Conservation (phyloP, 1,140 invertebrate species). For the Hycleus phaleratus region DNA sequence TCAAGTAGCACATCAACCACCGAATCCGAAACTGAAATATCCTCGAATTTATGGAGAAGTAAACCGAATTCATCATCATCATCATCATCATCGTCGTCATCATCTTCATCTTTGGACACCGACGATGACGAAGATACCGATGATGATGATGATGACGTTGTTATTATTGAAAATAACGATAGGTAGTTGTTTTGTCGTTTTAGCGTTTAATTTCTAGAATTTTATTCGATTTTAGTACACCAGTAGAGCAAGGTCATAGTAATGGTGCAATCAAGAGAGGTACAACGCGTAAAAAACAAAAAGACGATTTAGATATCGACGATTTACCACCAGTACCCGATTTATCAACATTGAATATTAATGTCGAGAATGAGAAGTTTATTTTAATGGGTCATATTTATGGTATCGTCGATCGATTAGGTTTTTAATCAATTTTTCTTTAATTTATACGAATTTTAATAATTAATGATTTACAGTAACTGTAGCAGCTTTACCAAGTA, state of each 20-base stretch:
- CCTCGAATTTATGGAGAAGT: no score
- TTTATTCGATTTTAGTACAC: neutral
- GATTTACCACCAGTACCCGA: slow-evolving; percentile 77
- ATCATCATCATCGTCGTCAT: slow-evolving; percentile 4
- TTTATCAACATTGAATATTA: slow-evolving; percentile 56
- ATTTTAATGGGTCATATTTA: slow-evolving; percentile 62
- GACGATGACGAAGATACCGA: neutral
- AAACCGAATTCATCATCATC: neutral
- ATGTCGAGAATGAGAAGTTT: slow-evolving; percentile 65
- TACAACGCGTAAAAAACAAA: neutral
- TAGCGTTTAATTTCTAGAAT: slow-evolving; percentile 3
- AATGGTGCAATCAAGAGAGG: slow-evolving; percentile 6
- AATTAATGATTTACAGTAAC: slow-evolving; percentile 49
- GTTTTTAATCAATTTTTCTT: slow-evolving; percentile 38
- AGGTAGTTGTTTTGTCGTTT: neutral
- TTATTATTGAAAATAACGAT: slow-evolving; percentile 2
- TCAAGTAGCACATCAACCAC: neutral
- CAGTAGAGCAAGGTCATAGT: slow-evolving; percentile 5
- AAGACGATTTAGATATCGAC: neutral
- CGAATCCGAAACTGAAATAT: no score
- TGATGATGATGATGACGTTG: neutral
- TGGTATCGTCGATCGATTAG: slow-evolving; percentile 59
- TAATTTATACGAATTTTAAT: slow-evolving; percentile 5
- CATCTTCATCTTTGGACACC: neutral
- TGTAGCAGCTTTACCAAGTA: slow-evolving; percentile 57